Evolutionary conservation across 2,888 invertebrate species (phyloP), one percentile per base, ranked within the genome.

Genomic region (Leucoma salicis): DNA sequence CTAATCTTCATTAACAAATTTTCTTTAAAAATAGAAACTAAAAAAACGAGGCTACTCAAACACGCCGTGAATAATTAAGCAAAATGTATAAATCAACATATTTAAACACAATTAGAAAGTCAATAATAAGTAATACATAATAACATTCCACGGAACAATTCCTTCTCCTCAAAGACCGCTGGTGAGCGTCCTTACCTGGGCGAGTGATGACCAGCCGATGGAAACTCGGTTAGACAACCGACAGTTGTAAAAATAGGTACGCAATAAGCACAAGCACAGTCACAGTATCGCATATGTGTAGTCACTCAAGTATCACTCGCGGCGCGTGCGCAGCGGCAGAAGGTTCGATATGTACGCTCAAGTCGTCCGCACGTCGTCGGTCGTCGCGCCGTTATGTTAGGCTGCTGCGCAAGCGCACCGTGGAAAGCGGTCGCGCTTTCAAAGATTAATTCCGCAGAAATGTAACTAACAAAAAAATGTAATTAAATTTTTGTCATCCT

Each of bases 371-470:
- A 55, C 82, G 72, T 76, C 63, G 46, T 62, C 64, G 73, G 62
- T 34, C 53, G 53, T 72, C 73, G 75, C 65, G 68, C 85, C 86
- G 84, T 84, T 83, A 83, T 85, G 85, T 67, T 78, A 5, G 78
- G 67, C 63, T 69, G 39, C 54, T 39, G 62, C 60, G 63, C 61
- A 46, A 46, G 53, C 46, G 41, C 69, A 63, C 54, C 63, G 67
- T 72, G 70, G 79, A 82, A 78, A 82, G 81, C 82, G 69, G 73
- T 56, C 69, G 69, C 66, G 62, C 63, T 63, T 62, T 63, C 49
- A 45, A 64, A 82, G 73, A 73, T 40, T 66, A 64, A 49, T 42
- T 43, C 46, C 31, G 42, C 49, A 46, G 45, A 18, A 53, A 37
- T 6, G 42, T 27, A 29, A 8, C 2, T 15, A 1, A 29, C 31